Evolutionary conservation across 1,140 invertebrate species (phyloP).

Genomic region (Brachystomella parvula): DNA sequence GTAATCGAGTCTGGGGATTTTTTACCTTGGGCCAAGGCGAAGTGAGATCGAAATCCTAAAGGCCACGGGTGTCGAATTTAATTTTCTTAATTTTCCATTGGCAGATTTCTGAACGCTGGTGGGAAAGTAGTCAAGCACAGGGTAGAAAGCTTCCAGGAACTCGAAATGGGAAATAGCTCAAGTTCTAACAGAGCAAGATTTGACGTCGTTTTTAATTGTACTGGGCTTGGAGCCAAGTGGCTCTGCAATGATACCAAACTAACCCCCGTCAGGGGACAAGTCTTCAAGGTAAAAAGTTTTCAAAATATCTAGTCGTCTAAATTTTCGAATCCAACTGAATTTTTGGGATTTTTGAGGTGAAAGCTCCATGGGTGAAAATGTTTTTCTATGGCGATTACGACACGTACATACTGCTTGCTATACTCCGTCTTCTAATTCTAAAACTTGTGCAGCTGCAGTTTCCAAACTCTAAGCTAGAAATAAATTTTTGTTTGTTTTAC

Average conservation of each 20-base stretch:
- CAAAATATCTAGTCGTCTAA: background rate
- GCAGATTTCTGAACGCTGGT: constrained; percentile 52
- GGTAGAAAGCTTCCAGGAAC: constrained; percentile 53
- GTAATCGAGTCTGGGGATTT: constrained; percentile 62
- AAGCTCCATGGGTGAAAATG: constrained; percentile 81
- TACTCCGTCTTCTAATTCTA: background rate
- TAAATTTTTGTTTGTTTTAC: background rate
- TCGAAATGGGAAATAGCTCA: no score
- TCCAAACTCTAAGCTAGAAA: background rate
- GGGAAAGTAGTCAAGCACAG: constrained; percentile 51
- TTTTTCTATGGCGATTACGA: constrained; percentile 75
- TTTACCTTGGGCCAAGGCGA: constrained; percentile 63
- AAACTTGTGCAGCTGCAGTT: background rate
- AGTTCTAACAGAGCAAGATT: constrained; percentile 45
- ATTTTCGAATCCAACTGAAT: no score
- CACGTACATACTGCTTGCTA: constrained; percentile 65
- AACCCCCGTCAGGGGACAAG: constrained; percentile 79
- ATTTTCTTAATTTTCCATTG: constrained; percentile 11
- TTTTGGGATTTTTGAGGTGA: constrained; percentile 56
- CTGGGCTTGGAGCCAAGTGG: constrained; percentile 68
- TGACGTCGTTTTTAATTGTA: constrained; percentile 81
- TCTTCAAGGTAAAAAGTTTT: constrained; percentile 57
- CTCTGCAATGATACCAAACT: constrained; percentile 67
- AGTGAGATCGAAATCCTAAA: constrained; percentile 43
- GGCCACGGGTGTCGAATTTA: background rate